Evolutionary conservation across 35 echinoderm and acorn worm species (phyloP).

Genomic region (Apostichopus californicus): DNA sequence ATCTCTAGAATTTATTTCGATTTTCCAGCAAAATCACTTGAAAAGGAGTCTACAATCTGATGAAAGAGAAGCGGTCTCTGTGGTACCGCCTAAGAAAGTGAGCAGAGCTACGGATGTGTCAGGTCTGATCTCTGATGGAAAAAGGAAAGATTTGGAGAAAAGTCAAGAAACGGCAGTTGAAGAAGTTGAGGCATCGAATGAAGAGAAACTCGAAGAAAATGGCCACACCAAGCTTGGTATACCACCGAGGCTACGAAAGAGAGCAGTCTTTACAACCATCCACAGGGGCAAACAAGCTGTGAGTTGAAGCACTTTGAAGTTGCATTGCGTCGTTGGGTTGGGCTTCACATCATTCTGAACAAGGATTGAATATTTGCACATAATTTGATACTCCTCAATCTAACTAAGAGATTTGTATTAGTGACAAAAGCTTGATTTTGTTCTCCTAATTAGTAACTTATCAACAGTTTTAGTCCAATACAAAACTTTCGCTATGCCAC

Average conservation of each 20-base stretch:
- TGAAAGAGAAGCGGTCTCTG: background rate
- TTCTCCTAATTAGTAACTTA: too few relatives aligned
- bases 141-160: background rate
- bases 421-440: background rate
- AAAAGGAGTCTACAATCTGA: conserved; percentile 17
- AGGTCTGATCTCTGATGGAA: background rate
- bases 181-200: background rate
- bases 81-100: conserved; percentile 32
- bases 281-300: conserved; percentile 24
- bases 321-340: background rate
- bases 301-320: background rate
- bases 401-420: background rate
- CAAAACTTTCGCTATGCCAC: too few relatives aligned
- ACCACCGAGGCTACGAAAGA: conserved; percentile 26
- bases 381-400: too few relatives aligned
- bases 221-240: background rate
- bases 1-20: background rate
- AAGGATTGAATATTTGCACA: background rate
- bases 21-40: background rate
- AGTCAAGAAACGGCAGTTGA: background rate
- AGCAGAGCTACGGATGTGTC: conserved; percentile 13
- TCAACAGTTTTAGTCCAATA: too few relatives aligned
- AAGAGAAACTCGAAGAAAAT: background rate
- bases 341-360: background rate
- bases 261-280: conserved; percentile 19